Evolutionary conservation across 2,888 invertebrate species (phyloP).

Genomic region (Pseudanteris insignis): DNA sequence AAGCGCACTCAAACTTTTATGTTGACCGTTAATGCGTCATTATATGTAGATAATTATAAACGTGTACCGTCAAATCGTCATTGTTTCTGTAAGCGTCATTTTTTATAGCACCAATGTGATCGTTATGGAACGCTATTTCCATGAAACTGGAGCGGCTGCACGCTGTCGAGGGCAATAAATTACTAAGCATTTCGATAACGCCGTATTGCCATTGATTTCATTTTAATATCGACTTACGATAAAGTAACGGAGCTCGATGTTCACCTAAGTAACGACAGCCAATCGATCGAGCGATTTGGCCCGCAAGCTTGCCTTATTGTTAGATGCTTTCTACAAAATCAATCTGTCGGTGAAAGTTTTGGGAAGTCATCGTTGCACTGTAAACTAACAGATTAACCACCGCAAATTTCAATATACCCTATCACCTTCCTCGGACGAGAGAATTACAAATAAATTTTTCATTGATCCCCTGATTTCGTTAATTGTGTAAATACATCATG

Average conservation of each 20-base stretch:
- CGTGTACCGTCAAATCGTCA: too few relatives aligned
- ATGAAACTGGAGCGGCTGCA: slow-evolving; percentile 25
- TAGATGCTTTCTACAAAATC: slow-evolving; percentile 26
- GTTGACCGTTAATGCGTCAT: too few relatives aligned
- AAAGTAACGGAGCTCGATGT: slow-evolving; percentile 21
- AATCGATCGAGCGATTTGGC: slow-evolving; percentile 28
- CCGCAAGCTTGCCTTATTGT: slow-evolving; percentile 31
- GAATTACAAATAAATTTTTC: neutral
- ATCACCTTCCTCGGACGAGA: slow-evolving; percentile 2
- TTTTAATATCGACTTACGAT: slow-evolving; percentile 28
- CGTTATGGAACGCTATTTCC: slow-evolving; percentile 26
- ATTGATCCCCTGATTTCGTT: too few relatives aligned
- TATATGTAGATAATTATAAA: too few relatives aligned
- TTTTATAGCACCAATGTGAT: slow-evolving; percentile 15
- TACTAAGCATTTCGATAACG: slow-evolving; percentile 27
- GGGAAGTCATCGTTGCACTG: slow-evolving; percentile 6
- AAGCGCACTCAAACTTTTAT: too few relatives aligned
- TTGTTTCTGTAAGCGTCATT: slow-evolving; percentile 28
- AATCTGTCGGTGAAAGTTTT: slow-evolving; percentile 18
- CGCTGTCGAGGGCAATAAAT: slow-evolving; percentile 27
- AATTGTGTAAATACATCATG: too few relatives aligned
- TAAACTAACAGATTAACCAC: slow-evolving; percentile 20
- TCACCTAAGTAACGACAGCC: slow-evolving; percentile 15
- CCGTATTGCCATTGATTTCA: slow-evolving; percentile 22
- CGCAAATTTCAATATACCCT: too few relatives aligned